Percentiles rank a stretch among this genome's conserved stretches.
Conservation (phyloP, 92 coral and sea anemone genomes). For the Epizoanthus ramosus region DNA sequence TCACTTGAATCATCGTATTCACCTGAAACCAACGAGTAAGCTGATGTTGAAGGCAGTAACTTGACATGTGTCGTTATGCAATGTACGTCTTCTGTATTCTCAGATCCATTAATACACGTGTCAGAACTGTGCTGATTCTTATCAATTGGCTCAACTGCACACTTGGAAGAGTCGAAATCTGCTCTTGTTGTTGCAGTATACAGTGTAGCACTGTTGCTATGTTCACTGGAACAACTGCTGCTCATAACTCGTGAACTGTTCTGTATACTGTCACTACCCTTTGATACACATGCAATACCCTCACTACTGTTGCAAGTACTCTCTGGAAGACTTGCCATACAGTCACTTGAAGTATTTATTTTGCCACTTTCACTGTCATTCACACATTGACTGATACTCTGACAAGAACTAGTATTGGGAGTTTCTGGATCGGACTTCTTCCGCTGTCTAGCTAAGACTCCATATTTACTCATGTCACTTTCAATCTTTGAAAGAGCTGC, state of each 20-base stretch:
- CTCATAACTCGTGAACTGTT: background rate
- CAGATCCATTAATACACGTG: background rate
- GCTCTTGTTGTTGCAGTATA: background rate
- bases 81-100: background rate
- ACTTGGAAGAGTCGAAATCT: background rate
- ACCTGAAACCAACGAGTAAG: conserved; percentile 52
- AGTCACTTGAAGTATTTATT: background rate
- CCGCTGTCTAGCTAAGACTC: conserved; percentile 42
- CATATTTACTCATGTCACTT: conserved; percentile 26
- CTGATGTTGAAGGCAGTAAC: background rate
- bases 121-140: background rate
- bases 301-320: background rate
- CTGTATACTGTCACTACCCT: background rate
- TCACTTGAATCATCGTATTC: conserved; percentile 70
- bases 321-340: background rate
- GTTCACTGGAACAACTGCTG: background rate
- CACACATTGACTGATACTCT: background rate
- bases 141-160: background rate
- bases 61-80: background rate
- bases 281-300: too few species aligned
- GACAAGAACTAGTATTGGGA: background rate
- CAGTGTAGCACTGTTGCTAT: background rate
- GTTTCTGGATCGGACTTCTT: conserved; percentile 22
- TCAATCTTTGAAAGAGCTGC: conserved; percentile 14
- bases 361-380: background rate